These are phyloP conservation scores for Telmatherina bonti DNA, from an alignment of 2,797 vertebrate species.

Conservation along the genomic window DNA sequence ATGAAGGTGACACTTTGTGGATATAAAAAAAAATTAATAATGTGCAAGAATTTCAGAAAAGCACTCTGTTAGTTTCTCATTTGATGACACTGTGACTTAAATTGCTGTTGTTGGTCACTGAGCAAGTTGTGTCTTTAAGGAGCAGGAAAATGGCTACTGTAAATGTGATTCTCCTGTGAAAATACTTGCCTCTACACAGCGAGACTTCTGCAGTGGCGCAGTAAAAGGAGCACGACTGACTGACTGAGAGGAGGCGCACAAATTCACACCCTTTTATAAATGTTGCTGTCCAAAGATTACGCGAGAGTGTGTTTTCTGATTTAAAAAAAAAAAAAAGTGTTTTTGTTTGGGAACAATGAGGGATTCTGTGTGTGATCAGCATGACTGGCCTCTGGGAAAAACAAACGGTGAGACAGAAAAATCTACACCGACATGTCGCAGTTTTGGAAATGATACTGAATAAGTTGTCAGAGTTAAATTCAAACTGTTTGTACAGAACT, in stretches of 20 bases:
- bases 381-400: conserved; percentile 46
- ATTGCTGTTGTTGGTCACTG: background rate
- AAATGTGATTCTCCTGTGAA: conserved; percentile 1
- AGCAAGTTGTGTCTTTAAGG: background rate
- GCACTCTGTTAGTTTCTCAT: background rate
- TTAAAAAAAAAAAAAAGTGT: conserved; percentile 70
- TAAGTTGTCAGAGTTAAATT: background rate
- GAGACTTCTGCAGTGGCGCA: background rate
- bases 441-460: background rate
- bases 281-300: conserved; percentile 69
- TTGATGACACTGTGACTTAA: too few species aligned
- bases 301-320: conserved; percentile 74
- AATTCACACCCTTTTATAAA: conserved; percentile 44
- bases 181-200: background rate
- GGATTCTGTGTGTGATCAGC: conserved; percentile 77
- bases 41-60: background rate
- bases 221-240: conserved; percentile 2
- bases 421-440: background rate
- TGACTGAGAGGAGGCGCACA: conserved; percentile 23
- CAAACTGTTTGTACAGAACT: background rate
- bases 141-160: background rate
- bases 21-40: background rate
- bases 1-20: background rate
- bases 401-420: background rate
- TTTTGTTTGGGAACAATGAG: conserved; percentile 78